Percentiles rank a stretch among this genome's conserved stretches.
phyloP scores from a whole-genome alignment of 2,113 vertebrate species.

The Cyprinodon tularosa region DNA sequence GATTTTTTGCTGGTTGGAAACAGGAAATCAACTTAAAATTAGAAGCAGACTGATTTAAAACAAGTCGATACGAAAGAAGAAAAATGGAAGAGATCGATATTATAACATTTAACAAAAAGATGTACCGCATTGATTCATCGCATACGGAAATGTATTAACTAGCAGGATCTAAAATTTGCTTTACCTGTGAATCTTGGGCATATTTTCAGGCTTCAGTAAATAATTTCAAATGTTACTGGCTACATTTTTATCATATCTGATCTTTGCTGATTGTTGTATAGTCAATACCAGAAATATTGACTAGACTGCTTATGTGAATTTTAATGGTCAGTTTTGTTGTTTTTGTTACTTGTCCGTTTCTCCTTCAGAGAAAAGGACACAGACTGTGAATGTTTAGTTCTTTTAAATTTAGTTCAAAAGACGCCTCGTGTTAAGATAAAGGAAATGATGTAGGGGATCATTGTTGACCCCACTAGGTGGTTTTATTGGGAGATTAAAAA shows the following conservation, averaged over 20 bases:
- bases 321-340: constrained; percentile 27
- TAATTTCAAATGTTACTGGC: constrained; percentile 13
- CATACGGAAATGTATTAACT: constrained; percentile 3
- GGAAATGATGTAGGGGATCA: constrained; percentile 40
- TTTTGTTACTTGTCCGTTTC: constrained; percentile 47
- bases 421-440: constrained; percentile 43
- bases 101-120: constrained; percentile 2
- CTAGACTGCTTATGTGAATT: constrained; percentile 28
- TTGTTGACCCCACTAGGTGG: constrained; percentile 30
- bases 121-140: not conserved
- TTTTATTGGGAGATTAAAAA: constrained; percentile 17
- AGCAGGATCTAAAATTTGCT: constrained; percentile 9
- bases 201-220: constrained; percentile 12
- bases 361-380: constrained; percentile 28
- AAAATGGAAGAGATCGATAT: constrained; percentile 10
- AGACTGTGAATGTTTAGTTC: constrained; percentile 67
- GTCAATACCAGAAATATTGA: constrained; percentile 26
- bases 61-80: constrained; percentile 21
- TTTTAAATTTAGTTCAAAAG: constrained; percentile 43
- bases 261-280: constrained; percentile 44
- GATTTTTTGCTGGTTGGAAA: not conserved
- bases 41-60: constrained; percentile 14
- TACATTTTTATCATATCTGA: constrained; percentile 6
- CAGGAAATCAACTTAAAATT: not conserved
- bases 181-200: constrained; percentile 20